phyloP scores from a whole-genome alignment of 2,797 vertebrate species.

The Spheniscus humboldti region DNA sequence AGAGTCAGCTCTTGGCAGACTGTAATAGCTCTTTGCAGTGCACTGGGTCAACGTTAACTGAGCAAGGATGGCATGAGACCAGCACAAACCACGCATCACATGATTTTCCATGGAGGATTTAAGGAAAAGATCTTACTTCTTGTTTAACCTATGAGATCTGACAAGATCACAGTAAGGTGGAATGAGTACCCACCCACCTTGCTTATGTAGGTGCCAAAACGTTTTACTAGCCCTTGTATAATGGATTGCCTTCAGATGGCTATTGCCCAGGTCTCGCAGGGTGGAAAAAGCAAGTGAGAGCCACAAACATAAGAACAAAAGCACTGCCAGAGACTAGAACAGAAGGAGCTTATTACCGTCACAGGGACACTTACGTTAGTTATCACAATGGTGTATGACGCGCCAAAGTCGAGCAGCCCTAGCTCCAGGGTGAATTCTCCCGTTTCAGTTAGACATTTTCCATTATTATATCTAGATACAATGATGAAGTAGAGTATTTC shows the following conservation, averaged over 20 bases:
- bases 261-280: background rate
- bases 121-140: background rate
- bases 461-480: constrained; percentile 74
- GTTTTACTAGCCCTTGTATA: background rate
- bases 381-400: constrained; percentile 83
- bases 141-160: background rate
- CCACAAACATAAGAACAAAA: background rate
- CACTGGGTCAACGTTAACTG: background rate
- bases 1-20: background rate
- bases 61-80: background rate
- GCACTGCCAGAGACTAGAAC: background rate
- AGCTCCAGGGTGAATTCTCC: constrained; percentile 71
- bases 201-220: background rate
- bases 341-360: background rate
- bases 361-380: constrained; percentile 74
- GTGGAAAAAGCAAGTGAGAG: background rate
- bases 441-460: constrained; percentile 55
- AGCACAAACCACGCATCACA: background rate
- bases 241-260: background rate
- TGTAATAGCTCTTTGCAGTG: background rate
- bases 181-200: background rate
- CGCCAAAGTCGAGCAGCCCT: constrained; percentile 88
- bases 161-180: background rate
- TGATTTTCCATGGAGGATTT: background rate
- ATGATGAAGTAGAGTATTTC: background rate